These are phyloP conservation scores for Haliclona indistincta DNA, from an alignment of 37 sponge, comb jelly and placozoan genomes.

Conservation along the genomic window DNA sequence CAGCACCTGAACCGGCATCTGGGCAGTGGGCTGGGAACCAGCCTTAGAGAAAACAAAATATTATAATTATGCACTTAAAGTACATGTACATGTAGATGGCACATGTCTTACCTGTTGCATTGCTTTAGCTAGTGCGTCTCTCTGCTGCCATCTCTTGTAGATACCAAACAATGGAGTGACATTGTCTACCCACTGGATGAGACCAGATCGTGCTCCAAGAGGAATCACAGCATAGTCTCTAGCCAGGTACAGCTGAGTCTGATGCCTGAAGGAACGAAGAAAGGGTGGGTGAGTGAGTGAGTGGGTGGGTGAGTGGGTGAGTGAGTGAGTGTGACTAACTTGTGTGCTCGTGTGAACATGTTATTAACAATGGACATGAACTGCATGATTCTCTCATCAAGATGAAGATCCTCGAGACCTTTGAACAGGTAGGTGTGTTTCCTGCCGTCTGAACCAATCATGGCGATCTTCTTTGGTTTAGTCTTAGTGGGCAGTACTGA, in stretches of 20 bases:
- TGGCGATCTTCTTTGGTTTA: conserved; percentile 96
- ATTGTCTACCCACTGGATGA: conserved; percentile 96
- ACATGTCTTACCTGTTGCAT: conserved; percentile 74
- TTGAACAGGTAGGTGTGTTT: conserved; percentile 97
- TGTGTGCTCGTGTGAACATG: conserved; percentile 85
- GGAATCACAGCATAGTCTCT: conserved; percentile 98
- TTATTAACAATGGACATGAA: conserved; percentile 93
- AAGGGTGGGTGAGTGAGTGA: neutral
- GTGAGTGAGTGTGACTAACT: too few species aligned
- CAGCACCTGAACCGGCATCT: conserved; percentile 52
- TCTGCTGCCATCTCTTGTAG: conserved; percentile 98
- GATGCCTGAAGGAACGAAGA: conserved; percentile 64
- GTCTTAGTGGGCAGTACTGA: conserved; percentile 96
- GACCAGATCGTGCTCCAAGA: conserved; percentile 93
- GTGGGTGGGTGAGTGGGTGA: neutral
- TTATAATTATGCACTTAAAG: too few species aligned
- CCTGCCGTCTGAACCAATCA: conserved; percentile 95
- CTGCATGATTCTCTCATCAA: conserved; percentile 99
- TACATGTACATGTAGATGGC: neutral
- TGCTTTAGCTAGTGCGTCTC: conserved; percentile 82
- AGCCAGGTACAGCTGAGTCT: conserved; percentile 73
- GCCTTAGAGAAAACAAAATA: conserved; percentile 4
- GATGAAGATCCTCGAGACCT: conserved; percentile 95
- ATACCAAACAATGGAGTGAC: conserved; percentile 96
- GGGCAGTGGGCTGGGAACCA: conserved; percentile 56